phyloP scores from a whole-genome alignment of 1,140 invertebrate species.

The Camponotus floridanus region DNA sequence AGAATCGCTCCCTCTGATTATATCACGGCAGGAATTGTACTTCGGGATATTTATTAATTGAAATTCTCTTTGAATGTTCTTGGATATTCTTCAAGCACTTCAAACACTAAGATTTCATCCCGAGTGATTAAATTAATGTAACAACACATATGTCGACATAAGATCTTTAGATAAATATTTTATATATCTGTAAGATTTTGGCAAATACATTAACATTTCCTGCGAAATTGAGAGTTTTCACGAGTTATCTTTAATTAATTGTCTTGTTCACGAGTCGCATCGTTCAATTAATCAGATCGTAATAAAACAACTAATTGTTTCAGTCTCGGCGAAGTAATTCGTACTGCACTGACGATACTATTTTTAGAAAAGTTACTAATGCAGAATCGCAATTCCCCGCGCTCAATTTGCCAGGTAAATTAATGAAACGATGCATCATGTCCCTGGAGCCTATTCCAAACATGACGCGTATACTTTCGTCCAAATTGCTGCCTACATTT shows the following conservation, averaged over 20 bases:
- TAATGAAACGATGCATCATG: constrained; percentile 39
- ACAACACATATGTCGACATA: not conserved
- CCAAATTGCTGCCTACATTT: constrained; percentile 35
- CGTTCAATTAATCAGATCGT: not conserved
- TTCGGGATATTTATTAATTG: constrained; percentile 16
- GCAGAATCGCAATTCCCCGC: constrained; percentile 33
- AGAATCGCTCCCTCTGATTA: constrained; percentile 21
- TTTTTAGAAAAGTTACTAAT: constrained; percentile 16
- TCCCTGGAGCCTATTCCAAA: constrained; percentile 41
- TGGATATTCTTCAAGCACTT: constrained; percentile 12
- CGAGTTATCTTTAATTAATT: not conserved
- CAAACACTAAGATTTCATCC: not conserved
- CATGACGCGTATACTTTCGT: constrained; percentile 38
- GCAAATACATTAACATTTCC: not conserved
- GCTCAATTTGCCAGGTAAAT: constrained; percentile 43
- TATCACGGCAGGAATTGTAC: constrained; percentile 24
- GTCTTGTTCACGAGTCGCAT: not conserved
- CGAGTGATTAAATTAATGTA: not conserved
- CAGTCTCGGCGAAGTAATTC: not conserved
- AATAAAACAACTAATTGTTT: not conserved
- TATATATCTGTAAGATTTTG: not conserved
- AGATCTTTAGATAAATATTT: not conserved
- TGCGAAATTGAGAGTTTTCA: not conserved
- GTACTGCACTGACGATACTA: constrained; percentile 18
- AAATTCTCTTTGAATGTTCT: not conserved